Evolutionary conservation across 92 coral and sea anemone genomes (phyloP).

Genomic region (Zoanthus sociatus): DNA sequence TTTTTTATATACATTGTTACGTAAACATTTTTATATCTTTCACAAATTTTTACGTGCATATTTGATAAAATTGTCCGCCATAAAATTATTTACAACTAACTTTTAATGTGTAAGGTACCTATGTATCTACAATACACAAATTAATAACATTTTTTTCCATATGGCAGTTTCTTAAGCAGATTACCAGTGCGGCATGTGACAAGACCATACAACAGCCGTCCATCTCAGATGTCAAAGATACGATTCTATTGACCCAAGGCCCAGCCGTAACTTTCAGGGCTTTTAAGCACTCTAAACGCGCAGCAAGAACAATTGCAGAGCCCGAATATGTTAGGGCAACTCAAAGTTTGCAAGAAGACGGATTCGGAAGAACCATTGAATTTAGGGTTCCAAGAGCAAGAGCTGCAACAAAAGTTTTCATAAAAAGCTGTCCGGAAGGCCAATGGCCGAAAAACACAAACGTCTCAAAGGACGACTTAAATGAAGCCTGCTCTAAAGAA

Average conservation of each 20-base stretch:
- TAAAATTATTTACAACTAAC: background rate
- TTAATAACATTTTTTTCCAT: background rate
- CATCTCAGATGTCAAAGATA: background rate
- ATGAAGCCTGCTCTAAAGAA: background rate
- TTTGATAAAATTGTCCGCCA: background rate
- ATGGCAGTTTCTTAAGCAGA: background rate
- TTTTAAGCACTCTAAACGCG: conserved; percentile 3
- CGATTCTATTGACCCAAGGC: background rate
- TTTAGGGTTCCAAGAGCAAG: conserved; percentile 7
- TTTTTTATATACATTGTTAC: no score
- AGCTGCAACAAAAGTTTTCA: conserved; percentile 7
- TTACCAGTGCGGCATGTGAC: conserved; percentile 30
- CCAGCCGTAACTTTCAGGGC: background rate
- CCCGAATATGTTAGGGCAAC: conserved; percentile 9
- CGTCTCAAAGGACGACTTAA: background rate
- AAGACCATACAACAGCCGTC: conserved; percentile 30
- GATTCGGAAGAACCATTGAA: conserved; percentile 6
- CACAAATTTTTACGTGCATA: background rate
- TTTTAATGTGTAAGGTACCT: background rate
- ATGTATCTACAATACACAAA: background rate
- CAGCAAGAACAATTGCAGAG: conserved; percentile 5
- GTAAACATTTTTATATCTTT: background rate
- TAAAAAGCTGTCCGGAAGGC: conserved; percentile 5
- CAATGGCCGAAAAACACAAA: conserved; percentile 7
- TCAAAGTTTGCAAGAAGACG: conserved; percentile 1